Evolutionary conservation across 2,888 invertebrate genomes (phyloP), one percentile per base, ranked within the genome.

Genomic region (Platynereis dumerilii): DNA sequence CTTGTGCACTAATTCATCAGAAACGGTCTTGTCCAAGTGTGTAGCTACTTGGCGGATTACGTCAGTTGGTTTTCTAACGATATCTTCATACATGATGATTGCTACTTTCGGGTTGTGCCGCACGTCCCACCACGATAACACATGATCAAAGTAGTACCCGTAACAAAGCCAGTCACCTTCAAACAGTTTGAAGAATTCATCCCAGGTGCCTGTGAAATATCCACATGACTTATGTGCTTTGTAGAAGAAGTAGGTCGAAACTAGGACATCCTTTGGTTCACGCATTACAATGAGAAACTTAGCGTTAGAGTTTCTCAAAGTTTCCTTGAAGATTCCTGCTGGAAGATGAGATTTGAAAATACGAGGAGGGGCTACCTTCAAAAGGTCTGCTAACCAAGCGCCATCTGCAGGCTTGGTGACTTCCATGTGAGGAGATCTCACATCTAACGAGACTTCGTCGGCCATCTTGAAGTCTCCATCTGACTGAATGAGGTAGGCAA

Each of bases 121-220:
- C 22, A 26, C 53, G 26, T 3, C 27, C 53, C 53, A 53, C 53
- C 53, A 53, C 5, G 26, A 26, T 10, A 53, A 2, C 3, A 53
- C 53, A 7, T 53, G n/a, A 5, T 53, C 53, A 15, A 53, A 53
- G 22, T 53, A 53, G 27, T 53, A 24, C 2, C 53, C 53, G 12
- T 20, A 20, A 2, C 7, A 15, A 2, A 53, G 2, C 2, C 22
- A 26, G 3, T 53, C 27, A 2, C 26, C 22, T 20, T 53, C 27
- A 20, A 53, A 53, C 2, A 22, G n/a, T 12, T 22, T 20, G 53
- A 53, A 53, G 53, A 53, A 53, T 20, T 2, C 53, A 2, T 53
- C 53, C 15, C 24, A 53, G 15, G 20, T 22, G 26, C 27, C 53
- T 2, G 53, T n/a, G n/a, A n/a, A 20, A 15, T 20, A 15, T 5